phyloP scores from a whole-genome alignment of 2,888 invertebrate species.

The Lasioglossum morio region DNA sequence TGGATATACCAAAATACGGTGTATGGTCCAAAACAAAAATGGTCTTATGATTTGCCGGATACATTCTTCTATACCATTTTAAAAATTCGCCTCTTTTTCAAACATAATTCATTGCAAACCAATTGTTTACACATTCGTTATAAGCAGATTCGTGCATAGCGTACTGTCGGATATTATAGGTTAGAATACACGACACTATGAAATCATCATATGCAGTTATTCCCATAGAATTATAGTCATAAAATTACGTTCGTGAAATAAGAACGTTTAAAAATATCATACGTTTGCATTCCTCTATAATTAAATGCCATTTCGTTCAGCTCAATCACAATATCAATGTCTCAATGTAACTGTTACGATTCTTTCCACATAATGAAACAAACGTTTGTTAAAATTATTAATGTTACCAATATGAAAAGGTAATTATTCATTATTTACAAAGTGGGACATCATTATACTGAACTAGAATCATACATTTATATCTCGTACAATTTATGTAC shows the following conservation, averaged over 20 bases:
- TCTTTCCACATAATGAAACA: not conserved
- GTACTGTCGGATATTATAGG: constrained; percentile 33
- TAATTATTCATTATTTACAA: not conserved
- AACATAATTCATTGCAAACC: not conserved
- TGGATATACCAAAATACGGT: constrained; percentile 94
- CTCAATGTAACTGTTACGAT: not conserved
- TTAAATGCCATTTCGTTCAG: not conserved
- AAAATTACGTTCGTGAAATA: not conserved
- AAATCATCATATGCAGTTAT: not conserved
- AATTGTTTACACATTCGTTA: constrained; percentile 30
- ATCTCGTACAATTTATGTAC: not conserved
- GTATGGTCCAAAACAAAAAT: constrained; percentile 98
- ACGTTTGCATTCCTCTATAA: not conserved
- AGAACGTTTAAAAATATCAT: not conserved
- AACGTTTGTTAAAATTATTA: not conserved
- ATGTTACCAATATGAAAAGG: not conserved
- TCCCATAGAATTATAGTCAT: not conserved
- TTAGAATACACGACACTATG: constrained; percentile 32
- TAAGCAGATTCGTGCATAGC: constrained; percentile 21
- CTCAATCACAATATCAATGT: not conserved
- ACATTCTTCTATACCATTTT: constrained; percentile 84
- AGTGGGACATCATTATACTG: not conserved
- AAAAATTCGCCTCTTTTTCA: constrained; percentile 18
- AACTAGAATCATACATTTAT: not conserved
- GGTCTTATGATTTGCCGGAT: constrained; percentile 95